Conservation (phyloP, 2,797 vertebrate species). For the Gambelia wislizenii region DNA sequence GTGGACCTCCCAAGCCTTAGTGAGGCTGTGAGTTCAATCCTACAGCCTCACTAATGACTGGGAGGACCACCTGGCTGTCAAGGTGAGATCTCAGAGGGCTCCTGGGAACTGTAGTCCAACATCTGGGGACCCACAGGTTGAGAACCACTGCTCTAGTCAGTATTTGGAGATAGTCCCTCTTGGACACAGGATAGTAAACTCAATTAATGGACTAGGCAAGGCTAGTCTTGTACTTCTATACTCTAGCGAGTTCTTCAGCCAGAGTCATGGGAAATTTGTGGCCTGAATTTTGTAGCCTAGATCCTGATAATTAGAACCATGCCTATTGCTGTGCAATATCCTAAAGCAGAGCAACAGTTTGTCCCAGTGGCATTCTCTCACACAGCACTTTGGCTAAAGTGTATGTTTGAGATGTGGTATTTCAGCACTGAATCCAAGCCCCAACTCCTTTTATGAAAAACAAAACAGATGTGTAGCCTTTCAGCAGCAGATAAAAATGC, state of each 20-base stretch:
- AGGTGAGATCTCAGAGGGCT: too few species aligned
- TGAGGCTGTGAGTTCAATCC: too few species aligned
- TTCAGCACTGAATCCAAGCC: constrained; percentile 17
- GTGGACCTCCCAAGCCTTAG: too few species aligned
- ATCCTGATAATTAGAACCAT: constrained; percentile 23
- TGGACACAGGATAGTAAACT: not conserved
- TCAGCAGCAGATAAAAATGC: not conserved
- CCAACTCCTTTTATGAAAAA: constrained; percentile 20
- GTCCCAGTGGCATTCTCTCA: constrained; percentile 16
- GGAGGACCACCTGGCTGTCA: too few species aligned
- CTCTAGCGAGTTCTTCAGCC: not conserved
- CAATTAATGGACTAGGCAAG: not conserved
- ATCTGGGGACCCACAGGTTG: too few species aligned
- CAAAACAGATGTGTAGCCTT: constrained; percentile 6
- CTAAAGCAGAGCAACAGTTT: not conserved
- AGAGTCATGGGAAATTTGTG: constrained; percentile 2
- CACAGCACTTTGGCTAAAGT: constrained; percentile 4
- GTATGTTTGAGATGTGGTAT: not conserved
- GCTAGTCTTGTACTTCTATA: not conserved
- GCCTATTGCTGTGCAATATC: not conserved
- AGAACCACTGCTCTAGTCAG: not conserved
- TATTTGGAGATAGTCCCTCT: not conserved
- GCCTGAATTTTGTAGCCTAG: constrained; percentile 19
- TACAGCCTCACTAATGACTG: too few species aligned
- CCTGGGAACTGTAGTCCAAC: too few species aligned